Conservation (phyloP, 2,113 vertebrate genomes). For the Ctenodactylus gundi region DNA sequence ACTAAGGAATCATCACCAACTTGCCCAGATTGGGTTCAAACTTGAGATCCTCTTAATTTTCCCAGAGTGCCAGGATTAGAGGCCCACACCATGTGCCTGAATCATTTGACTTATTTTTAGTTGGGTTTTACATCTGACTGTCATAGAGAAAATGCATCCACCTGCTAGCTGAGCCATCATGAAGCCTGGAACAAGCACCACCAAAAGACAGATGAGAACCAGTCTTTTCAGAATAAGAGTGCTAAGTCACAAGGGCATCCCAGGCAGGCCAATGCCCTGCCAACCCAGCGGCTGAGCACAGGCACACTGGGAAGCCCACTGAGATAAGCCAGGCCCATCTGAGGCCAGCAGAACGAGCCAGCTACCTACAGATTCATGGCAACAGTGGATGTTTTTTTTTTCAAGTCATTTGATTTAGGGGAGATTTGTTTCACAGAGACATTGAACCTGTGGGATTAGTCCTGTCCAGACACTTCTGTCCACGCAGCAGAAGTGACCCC, state of each 20-base stretch:
- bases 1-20: no score
- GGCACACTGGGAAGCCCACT: no score
- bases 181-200: background rate
- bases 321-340: no score
- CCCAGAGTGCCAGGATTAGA: background rate
- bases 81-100: background rate
- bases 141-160: background rate
- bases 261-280: no score
- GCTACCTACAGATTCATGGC: no score
- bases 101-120: background rate
- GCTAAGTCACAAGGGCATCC: no score
- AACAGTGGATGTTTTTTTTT: no score
- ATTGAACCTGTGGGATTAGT: background rate
- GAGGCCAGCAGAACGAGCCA: no score
- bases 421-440: background rate
- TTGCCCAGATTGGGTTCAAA: no score
- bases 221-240: background rate
- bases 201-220: conserved; percentile 13
- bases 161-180: background rate
- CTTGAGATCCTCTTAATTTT: background rate
- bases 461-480: background rate
- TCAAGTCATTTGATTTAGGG: no score
- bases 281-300: no score
- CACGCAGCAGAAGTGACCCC: background rate
- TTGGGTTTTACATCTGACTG: background rate